Base-by-base conservation (phyloP, 2,797 vertebrate genomes). In the Gephyroberyx darwinii region DNA sequence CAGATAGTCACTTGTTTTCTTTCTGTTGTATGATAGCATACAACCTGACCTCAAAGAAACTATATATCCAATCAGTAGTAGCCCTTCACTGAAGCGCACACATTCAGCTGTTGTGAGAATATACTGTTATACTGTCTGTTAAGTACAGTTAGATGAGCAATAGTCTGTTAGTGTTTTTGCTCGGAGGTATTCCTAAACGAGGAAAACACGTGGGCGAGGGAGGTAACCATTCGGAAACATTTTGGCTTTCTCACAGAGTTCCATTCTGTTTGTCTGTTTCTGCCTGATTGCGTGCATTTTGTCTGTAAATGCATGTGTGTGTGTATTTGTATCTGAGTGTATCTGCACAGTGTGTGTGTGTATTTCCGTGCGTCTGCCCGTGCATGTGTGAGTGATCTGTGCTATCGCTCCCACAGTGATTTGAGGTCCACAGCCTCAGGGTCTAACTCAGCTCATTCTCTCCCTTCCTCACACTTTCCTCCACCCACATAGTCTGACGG, bases 401-500 rank as follows among this genome's bases (percentile, higher is more conserved):
- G 65, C 65, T 33, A 56, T 80, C 65, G 75, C 58, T 84, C 77
- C 82, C 75, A 76, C 71, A 80, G 81, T 67, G 86, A 87, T 78
- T 73, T 71, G 74, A 89, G 78, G 83, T 85, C 84, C 71, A 51
- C 70, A 33, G 88, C 92, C 86, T 80, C 82, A 22, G 86, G 91
- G 83, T 69, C 51, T 8, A 83, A 75, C 80, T 74, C 56, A 9
- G 71, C 85, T 87, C 82, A 58, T 75, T 86, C 83, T 68, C 80
- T 81, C 65, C 79, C 79, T 74, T 75, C 67, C 81, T 88, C 83
- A 80, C 83, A 86, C 89, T 86, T 75, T 71, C 75, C 84, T 86
- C 84, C 86, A n/a, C 90, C 91, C 85, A 91, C 91, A 13, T 66
- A 68, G 85, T 84, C 84, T 90, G 84, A 81, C 82, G 83, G 80